Evolutionary conservation across 2,888 invertebrate species (phyloP).

Genomic region (Metellina segmentata): DNA sequence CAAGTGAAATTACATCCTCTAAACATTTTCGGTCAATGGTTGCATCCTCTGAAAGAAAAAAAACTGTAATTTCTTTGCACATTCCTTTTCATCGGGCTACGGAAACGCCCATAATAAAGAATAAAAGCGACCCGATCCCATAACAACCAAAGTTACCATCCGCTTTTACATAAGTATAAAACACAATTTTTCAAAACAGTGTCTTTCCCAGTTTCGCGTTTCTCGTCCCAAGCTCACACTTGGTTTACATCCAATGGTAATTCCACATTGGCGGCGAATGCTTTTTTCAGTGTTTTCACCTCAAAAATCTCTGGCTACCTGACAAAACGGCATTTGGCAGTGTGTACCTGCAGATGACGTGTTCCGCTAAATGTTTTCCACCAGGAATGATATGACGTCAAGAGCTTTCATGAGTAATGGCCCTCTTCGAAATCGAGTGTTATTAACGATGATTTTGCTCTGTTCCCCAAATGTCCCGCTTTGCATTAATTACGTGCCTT

Average conservation of each 20-base stretch:
- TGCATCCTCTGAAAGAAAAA: not conserved
- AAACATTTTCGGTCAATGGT: not conserved
- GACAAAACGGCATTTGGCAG: conserved; percentile 35
- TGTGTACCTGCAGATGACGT: conserved; percentile 10
- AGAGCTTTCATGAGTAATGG: conserved; percentile 14
- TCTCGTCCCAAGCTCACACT: not conserved
- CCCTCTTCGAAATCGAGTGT: conserved; percentile 20
- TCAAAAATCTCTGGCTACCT: conserved; percentile 33
- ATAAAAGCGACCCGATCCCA: conserved; percentile 16
- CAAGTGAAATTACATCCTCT: not conserved
- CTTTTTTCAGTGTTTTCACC: conserved; percentile 38
- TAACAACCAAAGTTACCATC: conserved; percentile 24
- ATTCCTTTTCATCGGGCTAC: not conserved
- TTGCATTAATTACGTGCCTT: not conserved
- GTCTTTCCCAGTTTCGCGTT: conserved; percentile 7
- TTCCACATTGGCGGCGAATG: conserved; percentile 5
- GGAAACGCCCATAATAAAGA: not conserved
- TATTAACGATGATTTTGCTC: conserved; percentile 9
- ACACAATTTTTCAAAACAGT: conserved; percentile 12
- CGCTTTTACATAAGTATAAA: conserved; percentile 31
- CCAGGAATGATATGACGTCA: not conserved
- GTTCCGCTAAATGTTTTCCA: not conserved
- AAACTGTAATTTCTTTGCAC: not conserved
- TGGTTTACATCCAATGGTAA: conserved; percentile 46
- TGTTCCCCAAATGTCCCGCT: not conserved